phyloP scores from a whole-genome alignment of 1,140 invertebrate species.

The Euschistus heros region DNA sequence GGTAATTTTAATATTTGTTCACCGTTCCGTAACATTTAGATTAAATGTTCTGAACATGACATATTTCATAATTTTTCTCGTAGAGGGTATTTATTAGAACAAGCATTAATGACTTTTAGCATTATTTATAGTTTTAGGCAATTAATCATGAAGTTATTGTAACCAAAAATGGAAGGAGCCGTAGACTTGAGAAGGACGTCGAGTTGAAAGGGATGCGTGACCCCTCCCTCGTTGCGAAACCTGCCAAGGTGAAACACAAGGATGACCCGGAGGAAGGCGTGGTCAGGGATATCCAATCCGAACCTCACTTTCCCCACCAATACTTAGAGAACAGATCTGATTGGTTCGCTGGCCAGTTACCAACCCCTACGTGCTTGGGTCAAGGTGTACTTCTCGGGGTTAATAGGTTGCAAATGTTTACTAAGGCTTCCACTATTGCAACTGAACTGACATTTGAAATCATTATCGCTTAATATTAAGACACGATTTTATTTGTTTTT shows the following conservation, averaged over 20 bases:
- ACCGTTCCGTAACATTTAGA: no score
- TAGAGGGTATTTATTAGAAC: no score
- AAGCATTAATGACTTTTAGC: no score
- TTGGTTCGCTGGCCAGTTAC: neutral
- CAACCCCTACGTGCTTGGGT: neutral
- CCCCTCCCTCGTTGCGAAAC: neutral
- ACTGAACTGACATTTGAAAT: no score
- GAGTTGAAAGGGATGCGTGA: neutral
- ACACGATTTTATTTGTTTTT: no score
- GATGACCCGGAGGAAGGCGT: constrained; percentile 1
- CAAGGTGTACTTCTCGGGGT: neutral
- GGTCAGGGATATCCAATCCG: neutral
- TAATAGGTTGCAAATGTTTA: constrained; percentile 2
- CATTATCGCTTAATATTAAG: no score
- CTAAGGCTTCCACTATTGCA: neutral
- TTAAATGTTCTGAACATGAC: no score
- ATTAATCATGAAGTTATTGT: no score
- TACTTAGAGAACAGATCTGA: neutral
- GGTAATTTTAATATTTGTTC: no score
- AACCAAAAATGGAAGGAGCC: no score
- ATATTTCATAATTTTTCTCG: no score
- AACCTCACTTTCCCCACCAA: neutral
- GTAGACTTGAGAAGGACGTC: neutral
- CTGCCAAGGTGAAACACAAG: neutral
- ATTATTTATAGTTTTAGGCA: no score